A percentile compares a stretch with the other conserved stretches of the same genome.
Evolutionary conservation across 2,888 invertebrate genomes (phyloP).

Genomic region (Polyploca ridens): DNA sequence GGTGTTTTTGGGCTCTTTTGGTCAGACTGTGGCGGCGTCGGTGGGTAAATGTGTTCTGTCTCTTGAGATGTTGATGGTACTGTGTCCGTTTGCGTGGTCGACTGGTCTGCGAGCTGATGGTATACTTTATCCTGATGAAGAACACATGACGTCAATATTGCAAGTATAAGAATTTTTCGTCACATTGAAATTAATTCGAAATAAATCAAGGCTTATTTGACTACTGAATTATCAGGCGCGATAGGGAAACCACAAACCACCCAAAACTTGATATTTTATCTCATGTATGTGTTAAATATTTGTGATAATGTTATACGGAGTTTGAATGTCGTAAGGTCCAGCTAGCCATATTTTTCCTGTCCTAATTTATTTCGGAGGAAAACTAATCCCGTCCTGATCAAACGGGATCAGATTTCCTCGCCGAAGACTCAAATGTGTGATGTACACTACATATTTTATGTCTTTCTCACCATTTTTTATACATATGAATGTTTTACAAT

Average conservation of each 20-base stretch:
- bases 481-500: too few relatives aligned
- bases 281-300: not conserved
- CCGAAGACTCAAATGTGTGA: too few relatives aligned
- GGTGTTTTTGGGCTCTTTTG: constrained; percentile 76
- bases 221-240: not conserved
- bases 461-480: too few relatives aligned
- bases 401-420: too few relatives aligned
- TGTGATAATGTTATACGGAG: not conserved
- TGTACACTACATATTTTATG: too few relatives aligned
- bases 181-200: too few relatives aligned
- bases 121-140: constrained; percentile 69
- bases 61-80: constrained; percentile 48
- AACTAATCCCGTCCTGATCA: too few relatives aligned
- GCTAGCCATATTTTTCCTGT: not conserved
- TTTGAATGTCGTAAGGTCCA: not conserved
- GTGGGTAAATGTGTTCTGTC: constrained; percentile 66
- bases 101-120: constrained; percentile 58
- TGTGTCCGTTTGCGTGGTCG: constrained; percentile 41
- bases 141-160: not conserved
- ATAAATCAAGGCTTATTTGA: too few relatives aligned
- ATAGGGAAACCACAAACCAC: not conserved
- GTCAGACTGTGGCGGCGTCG: constrained; percentile 76
- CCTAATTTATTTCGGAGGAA: not conserved
- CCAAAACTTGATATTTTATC: not conserved
- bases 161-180: too few relatives aligned